Evolutionary conservation across 2,888 invertebrate genomes (phyloP).

Genomic region (Quadriops clusia): DNA sequence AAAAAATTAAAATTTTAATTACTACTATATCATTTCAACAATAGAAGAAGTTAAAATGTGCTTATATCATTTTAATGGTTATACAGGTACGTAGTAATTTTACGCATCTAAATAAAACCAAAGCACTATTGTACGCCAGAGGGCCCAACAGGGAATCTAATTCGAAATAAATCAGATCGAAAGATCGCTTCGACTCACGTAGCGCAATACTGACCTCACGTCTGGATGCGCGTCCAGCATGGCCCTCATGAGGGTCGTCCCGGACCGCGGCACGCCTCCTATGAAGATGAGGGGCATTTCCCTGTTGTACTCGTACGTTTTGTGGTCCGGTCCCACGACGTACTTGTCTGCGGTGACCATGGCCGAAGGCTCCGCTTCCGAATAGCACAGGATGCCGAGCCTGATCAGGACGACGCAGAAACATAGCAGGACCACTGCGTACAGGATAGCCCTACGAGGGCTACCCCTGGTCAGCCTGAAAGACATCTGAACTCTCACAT

Average conservation of each 20-base stretch:
- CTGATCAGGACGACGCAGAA: conserved; percentile 34
- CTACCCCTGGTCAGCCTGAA: conserved; percentile 23
- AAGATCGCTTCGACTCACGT: no score
- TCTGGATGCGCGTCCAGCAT: conserved; percentile 97
- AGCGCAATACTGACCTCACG: no score
- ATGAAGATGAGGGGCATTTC: conserved; percentile 92
- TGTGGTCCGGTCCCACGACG: conserved; percentile 50
- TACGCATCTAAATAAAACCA: no score
- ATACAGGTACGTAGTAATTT: no score
- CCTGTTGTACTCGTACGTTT: conserved; percentile 64
- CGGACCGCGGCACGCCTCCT: conserved; percentile 94
- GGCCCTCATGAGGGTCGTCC: conserved; percentile 93
- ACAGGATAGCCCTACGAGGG: conserved; percentile 33
- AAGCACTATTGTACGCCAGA: no score
- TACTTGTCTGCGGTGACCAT: conserved; percentile 43
- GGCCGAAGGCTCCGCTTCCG: conserved; percentile 18
- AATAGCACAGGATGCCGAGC: conserved; percentile 35
- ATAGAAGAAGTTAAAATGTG: no score
- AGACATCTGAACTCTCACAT: no score
- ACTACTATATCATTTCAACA: no score
- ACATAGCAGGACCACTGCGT: conserved; percentile 33
- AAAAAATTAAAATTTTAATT: no score
- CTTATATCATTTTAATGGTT: no score
- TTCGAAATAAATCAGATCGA: no score
- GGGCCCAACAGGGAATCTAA: no score